Evolutionary conservation across 2,888 invertebrate genomes (phyloP).

Genomic region (Actias luna): DNA sequence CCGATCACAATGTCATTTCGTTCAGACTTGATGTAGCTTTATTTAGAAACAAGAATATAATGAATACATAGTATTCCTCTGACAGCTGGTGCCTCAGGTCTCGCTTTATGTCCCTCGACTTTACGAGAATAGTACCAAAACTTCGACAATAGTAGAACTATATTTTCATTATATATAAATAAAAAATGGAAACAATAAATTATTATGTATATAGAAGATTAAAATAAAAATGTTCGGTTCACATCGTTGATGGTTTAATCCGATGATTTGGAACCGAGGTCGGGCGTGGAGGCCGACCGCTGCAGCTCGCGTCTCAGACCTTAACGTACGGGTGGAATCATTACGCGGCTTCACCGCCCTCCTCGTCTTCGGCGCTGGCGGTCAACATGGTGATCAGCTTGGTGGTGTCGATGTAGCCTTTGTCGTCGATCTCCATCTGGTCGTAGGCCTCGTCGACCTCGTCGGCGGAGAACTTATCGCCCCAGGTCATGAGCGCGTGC

Average conservation of each 20-base stretch:
- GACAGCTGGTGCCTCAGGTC: conserved; percentile 18
- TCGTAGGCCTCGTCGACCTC: conserved; percentile 96
- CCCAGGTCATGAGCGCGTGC: conserved; percentile 95
- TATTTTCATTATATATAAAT: conserved; percentile 79
- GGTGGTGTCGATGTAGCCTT: conserved; percentile 93
- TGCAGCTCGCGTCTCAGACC: conserved; percentile 27
- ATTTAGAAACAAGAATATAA: conserved; percentile 61
- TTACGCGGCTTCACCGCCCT: conserved; percentile 82
- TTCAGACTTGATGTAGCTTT: conserved; percentile 71
- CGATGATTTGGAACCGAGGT: conserved; percentile 52
- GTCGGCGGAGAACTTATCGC: conserved; percentile 94
- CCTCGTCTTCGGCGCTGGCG: conserved; percentile 92
- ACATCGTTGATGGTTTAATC: conserved; percentile 55
- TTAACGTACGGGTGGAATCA: conserved; percentile 20
- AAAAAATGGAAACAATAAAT: conserved; percentile 80
- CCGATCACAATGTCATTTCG: conserved; percentile 56
- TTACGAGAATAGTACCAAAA: conserved; percentile 56
- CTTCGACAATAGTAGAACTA: conserved; percentile 75
- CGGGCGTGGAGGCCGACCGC: conserved; percentile 44
- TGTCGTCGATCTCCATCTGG: conserved; percentile 95
- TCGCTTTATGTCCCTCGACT: conserved; percentile 9
- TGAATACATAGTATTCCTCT: conserved; percentile 73
- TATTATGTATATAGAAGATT: conserved; percentile 70
- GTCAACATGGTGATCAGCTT: conserved; percentile 94
- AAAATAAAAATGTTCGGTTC: conserved; percentile 68